Conservation (phyloP, 2,113 vertebrate genomes). For the Aythya baeri region DNA sequence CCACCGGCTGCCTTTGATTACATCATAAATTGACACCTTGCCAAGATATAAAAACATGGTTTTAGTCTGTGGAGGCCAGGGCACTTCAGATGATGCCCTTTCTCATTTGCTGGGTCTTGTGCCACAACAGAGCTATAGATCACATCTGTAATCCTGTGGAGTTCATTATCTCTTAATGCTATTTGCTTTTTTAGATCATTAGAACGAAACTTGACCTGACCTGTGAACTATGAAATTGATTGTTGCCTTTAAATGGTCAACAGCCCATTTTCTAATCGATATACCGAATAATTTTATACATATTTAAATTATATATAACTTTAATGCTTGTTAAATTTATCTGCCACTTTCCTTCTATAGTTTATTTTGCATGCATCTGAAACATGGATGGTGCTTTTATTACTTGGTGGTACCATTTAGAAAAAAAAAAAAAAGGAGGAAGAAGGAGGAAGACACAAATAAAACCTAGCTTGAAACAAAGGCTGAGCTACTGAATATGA, state of each 20-base stretch:
- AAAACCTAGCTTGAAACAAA: constrained; percentile 19
- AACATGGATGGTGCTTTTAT: constrained; percentile 70
- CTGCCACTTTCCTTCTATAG: constrained; percentile 77
- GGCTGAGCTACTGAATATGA: neutral
- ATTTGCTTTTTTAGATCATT: constrained; percentile 81
- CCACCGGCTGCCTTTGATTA: constrained; percentile 71
- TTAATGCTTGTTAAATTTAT: constrained; percentile 87
- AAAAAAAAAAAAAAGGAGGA: neutral
- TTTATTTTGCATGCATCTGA: constrained; percentile 68
- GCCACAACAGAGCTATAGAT: constrained; percentile 76
- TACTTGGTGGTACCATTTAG: constrained; percentile 43
- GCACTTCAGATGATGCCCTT: constrained; percentile 58
- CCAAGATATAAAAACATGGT: constrained; percentile 74
- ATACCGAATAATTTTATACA: constrained; percentile 84
- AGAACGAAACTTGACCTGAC: constrained; percentile 87
- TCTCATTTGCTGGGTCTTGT: constrained; percentile 50
- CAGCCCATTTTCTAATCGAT: constrained; percentile 88
- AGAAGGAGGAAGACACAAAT: constrained; percentile 6
- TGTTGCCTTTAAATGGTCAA: constrained; percentile 85
- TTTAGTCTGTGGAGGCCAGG: constrained; percentile 55
- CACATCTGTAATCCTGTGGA: constrained; percentile 72
- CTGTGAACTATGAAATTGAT: constrained; percentile 87
- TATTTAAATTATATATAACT: constrained; percentile 90
- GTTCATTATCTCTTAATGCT: constrained; percentile 87
- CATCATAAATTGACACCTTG: constrained; percentile 75